Conservation (phyloP, 1,140 invertebrate species). For the Cherax quadricarinatus region DNA sequence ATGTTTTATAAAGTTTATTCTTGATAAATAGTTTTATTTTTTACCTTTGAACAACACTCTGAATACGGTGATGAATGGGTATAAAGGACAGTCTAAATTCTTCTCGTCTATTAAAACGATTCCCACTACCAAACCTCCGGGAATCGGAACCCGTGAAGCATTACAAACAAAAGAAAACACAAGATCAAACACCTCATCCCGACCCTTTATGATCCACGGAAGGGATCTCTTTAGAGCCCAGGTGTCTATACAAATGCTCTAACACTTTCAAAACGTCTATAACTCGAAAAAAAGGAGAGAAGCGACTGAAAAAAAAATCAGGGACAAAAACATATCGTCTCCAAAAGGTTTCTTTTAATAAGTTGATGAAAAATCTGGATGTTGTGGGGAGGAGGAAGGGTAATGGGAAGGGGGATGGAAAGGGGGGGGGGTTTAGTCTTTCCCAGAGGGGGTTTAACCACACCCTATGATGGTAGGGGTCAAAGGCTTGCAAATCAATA, state of each 20-base stretch:
- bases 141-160: constrained; percentile 56
- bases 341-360: constrained; percentile 14
- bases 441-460: constrained; percentile 36
- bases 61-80: neutral
- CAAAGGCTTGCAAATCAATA: constrained; percentile 65
- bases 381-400: neutral
- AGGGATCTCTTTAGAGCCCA: neutral
- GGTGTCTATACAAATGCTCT: neutral
- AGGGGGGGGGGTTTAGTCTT: neutral
- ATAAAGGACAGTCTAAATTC: neutral
- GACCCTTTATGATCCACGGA: constrained; percentile 31
- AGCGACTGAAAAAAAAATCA: neutral
- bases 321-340: neutral
- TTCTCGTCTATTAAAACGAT: constrained; percentile 20
- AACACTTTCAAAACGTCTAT: neutral
- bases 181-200: constrained; percentile 51
- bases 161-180: constrained; percentile 30
- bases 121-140: constrained; percentile 28
- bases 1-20: too few relatives aligned
- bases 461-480: constrained; percentile 47
- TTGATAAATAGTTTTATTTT: neutral
- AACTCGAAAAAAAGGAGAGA: neutral
- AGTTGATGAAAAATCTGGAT: constrained; percentile 26
- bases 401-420: neutral
- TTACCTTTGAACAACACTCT: neutral